Evolutionary conservation across 2,113 vertebrate genomes (phyloP).

Genomic region (Echinops telfairi): DNA sequence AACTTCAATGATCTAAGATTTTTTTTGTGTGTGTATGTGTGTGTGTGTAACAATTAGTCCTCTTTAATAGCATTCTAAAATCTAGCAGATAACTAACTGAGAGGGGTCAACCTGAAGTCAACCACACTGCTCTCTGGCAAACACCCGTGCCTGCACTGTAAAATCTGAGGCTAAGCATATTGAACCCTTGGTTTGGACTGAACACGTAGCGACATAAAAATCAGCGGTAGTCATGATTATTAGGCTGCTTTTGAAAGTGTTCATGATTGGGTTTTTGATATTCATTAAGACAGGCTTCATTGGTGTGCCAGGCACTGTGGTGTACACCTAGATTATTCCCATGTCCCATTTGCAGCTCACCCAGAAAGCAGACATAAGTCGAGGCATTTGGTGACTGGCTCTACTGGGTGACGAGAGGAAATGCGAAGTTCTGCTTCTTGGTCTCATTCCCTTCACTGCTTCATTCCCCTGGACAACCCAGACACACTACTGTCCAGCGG

Average conservation of each 20-base stretch:
- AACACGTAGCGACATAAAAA: neutral
- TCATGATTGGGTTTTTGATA: neutral
- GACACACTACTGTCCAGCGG: no score
- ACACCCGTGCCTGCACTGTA: neutral
- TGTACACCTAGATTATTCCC: neutral
- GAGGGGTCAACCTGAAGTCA: neutral
- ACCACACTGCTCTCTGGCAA: neutral
- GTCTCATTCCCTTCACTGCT: neutral
- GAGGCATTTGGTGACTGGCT: neutral
- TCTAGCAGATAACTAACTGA: neutral
- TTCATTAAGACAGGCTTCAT: neutral
- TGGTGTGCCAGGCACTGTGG: no score
- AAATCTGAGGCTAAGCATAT: neutral
- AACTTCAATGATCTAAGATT: neutral
- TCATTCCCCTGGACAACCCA: neutral
- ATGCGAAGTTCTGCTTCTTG: neutral
- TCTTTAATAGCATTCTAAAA: neutral
- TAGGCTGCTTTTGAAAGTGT: neutral
- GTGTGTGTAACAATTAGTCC: neutral
- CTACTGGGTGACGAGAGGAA: neutral
- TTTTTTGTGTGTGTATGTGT: neutral
- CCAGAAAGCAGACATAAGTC: neutral
- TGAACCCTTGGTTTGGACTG: neutral
- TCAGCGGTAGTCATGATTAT: slow-evolving; percentile 10
- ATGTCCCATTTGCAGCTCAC: neutral